Evolutionary conservation across 2,113 vertebrate species (phyloP).

Genomic region (Oryzias woworae): DNA sequence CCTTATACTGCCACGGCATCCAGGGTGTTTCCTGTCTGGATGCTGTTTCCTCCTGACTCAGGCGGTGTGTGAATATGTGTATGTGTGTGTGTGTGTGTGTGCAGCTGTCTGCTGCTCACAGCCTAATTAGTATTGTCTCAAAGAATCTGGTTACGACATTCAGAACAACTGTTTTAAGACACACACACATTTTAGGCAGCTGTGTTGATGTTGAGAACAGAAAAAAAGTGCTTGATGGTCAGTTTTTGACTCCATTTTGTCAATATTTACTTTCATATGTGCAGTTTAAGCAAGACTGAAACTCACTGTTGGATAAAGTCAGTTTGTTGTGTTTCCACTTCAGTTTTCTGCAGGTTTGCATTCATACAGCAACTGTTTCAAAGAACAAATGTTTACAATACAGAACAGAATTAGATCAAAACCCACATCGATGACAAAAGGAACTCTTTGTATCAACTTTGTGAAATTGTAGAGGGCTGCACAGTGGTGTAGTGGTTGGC

Average conservation of each 20-base stretch:
- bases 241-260: not conserved
- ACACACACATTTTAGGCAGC: slow-evolving; percentile 15
- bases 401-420: no score
- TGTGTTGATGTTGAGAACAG: slow-evolving; percentile 40
- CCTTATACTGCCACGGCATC: slow-evolving; percentile 28
- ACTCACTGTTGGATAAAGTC: no score
- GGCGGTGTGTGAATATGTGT: slow-evolving; percentile 6
- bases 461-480: no score
- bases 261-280: not conserved
- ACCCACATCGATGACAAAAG: no score
- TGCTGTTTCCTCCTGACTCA: slow-evolving; percentile 20
- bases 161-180: slow-evolving; percentile 38
- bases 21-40: slow-evolving; percentile 45
- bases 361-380: no score
- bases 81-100: slow-evolving; percentile 12
- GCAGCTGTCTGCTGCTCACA: slow-evolving; percentile 43
- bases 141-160: slow-evolving; percentile 46
- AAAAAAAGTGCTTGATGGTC: slow-evolving; percentile 13
- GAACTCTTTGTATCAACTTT: no score
- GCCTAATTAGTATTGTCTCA: slow-evolving; percentile 57
- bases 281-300: no score
- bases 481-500: no score
- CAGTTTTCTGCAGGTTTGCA: no score
- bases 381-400: no score
- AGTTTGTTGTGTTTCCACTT: no score